These are phyloP conservation scores for Triops cancriformis DNA, from an alignment of 1,140 invertebrate species.

Conservation along the genomic window DNA sequence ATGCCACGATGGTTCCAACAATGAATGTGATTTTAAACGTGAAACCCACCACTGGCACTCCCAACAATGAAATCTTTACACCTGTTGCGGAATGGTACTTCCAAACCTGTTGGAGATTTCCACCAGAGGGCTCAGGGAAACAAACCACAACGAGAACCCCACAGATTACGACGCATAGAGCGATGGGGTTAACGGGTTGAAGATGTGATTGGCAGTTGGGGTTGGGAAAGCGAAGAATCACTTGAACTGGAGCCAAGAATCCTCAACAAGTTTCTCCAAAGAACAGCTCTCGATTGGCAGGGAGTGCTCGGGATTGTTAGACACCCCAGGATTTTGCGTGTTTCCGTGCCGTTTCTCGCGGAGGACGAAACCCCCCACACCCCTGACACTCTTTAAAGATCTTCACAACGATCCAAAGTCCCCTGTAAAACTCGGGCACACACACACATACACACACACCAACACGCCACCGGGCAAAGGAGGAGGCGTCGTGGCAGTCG, in stretches of 20 bases:
- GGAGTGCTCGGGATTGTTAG: neutral
- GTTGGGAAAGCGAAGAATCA: neutral
- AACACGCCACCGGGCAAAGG: neutral
- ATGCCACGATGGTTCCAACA: too few species aligned
- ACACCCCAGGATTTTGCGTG: neutral
- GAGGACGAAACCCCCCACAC: neutral
- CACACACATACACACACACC: neutral
- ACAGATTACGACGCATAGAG: too few species aligned
- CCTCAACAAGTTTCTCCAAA: slow-evolving; percentile 5
- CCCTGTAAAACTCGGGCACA: neutral
- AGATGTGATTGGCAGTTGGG: neutral
- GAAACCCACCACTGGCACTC: neutral
- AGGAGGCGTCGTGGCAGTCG: neutral
- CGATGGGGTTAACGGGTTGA: too few species aligned
- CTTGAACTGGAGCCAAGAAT: neutral
- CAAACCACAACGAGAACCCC: too few species aligned
- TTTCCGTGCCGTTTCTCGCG: neutral
- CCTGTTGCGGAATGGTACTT: neutral
- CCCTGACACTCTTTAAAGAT: neutral
- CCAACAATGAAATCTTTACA: neutral
- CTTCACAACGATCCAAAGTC: neutral
- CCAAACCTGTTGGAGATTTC: neutral
- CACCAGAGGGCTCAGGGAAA: too few species aligned
- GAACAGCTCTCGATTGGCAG: neutral
- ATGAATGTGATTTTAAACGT: too few species aligned